Conservation (phyloP, 2,797 vertebrate genomes). For the Fundulus diaphanus region DNA sequence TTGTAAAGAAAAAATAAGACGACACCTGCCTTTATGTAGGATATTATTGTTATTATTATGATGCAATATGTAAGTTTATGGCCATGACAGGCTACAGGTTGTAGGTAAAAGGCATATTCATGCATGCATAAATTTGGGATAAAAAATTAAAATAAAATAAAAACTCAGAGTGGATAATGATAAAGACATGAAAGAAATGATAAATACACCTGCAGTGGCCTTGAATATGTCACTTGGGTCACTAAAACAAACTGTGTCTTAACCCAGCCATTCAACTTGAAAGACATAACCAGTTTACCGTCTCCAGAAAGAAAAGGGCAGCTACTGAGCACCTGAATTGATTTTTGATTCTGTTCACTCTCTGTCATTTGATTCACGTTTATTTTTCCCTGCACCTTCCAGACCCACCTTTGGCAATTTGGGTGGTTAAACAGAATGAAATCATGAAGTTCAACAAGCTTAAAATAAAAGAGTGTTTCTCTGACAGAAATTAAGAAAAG, state of each 20-base stretch:
- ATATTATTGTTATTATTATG: conserved; percentile 31
- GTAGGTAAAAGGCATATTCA: conserved; percentile 23
- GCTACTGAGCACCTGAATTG: background rate
- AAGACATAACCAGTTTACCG: background rate
- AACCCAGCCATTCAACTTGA: conserved; percentile 4
- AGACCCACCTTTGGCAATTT: background rate
- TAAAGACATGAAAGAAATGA: background rate
- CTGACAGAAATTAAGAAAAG: background rate
- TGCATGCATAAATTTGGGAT: conserved; percentile 9
- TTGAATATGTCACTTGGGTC: background rate
- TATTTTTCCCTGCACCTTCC: background rate
- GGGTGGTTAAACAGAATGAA: background rate
- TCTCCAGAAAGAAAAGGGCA: background rate
- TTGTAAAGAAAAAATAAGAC: background rate
- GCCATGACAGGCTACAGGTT: conserved; percentile 12
- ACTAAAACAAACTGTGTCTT: background rate
- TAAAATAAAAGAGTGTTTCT: conserved; percentile 4
- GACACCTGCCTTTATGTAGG: conserved; percentile 28
- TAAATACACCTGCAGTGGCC: background rate
- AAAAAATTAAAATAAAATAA: conserved; percentile 5
- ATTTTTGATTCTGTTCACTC: conserved; percentile 7
- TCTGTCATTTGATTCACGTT: background rate
- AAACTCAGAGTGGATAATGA: background rate
- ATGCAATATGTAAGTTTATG: conserved; percentile 23
- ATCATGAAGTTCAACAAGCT: background rate